Evolutionary conservation across 1,140 invertebrate species (phyloP).

Genomic region (Drosophila pandora): DNA sequence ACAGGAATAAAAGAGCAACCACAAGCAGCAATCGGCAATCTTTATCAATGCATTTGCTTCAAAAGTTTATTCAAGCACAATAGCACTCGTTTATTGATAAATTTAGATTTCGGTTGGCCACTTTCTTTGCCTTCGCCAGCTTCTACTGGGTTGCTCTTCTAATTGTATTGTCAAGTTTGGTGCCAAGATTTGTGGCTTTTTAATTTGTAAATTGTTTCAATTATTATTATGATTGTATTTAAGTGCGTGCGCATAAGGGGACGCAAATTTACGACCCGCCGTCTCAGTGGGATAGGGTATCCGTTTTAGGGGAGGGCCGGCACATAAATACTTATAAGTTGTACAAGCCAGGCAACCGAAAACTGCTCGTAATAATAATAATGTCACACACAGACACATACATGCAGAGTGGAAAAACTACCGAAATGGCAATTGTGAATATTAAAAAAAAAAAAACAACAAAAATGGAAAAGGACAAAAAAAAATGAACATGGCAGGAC

Average conservation of each 20-base stretch:
- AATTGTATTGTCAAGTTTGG: slow-evolving; percentile 80
- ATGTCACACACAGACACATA: slow-evolving; percentile 69
- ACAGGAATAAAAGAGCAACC: slow-evolving; percentile 36
- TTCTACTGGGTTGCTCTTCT: slow-evolving; percentile 22
- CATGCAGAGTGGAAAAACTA: slow-evolving; percentile 59
- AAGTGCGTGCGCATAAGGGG: slow-evolving; percentile 80
- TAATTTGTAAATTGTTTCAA: slow-evolving; percentile 83
- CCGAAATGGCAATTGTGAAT: slow-evolving; percentile 82
- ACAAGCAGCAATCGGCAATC: slow-evolving; percentile 16
- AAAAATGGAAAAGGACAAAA: slow-evolving; percentile 12
- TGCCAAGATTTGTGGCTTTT: slow-evolving; percentile 83
- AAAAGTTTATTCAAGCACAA: slow-evolving; percentile 16
- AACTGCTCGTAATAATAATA: slow-evolving; percentile 81
- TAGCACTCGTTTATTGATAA: slow-evolving; percentile 31
- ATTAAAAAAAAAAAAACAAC: slow-evolving; percentile 64
- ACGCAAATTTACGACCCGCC: slow-evolving; percentile 74
- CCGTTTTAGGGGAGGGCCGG: slow-evolving; percentile 27
- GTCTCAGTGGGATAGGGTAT: slow-evolving; percentile 27
- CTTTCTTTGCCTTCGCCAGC: slow-evolving; percentile 41
- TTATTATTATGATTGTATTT: slow-evolving; percentile 83
- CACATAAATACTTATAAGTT: slow-evolving; percentile 71
- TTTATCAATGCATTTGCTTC: slow-evolving; percentile 16
- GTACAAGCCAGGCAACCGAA: slow-evolving; percentile 75
- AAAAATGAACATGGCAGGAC: slow-evolving; percentile 10
- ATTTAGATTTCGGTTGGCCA: slow-evolving; percentile 48